Evolutionary conservation across 2,113 vertebrate species (phyloP).

Genomic region (Tympanuchus pallidicinctus): DNA sequence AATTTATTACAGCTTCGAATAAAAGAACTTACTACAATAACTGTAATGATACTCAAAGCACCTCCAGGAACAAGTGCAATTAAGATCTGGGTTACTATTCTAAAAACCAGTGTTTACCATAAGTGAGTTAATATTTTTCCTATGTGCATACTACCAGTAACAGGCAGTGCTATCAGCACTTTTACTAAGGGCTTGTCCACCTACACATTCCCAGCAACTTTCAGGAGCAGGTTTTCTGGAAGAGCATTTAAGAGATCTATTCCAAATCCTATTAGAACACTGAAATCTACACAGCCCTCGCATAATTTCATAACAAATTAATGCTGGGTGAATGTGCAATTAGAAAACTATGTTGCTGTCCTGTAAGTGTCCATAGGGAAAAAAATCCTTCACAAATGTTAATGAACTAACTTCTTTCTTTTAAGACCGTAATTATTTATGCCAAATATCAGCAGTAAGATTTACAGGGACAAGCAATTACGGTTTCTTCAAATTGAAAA

Average conservation of each 20-base stretch:
- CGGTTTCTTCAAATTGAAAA: neutral
- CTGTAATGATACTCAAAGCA: neutral
- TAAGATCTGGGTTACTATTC: neutral
- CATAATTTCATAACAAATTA: neutral
- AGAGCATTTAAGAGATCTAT: neutral
- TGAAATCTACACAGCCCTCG: neutral
- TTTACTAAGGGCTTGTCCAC: neutral
- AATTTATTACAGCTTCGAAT: neutral
- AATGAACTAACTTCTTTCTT: neutral
- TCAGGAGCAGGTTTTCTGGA: neutral
- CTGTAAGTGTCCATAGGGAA: accelerated
- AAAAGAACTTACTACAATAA: neutral
- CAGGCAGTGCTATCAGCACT: neutral
- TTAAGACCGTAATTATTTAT: neutral
- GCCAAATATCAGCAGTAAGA: neutral
- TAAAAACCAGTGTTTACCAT: neutral
- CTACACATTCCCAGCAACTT: neutral
- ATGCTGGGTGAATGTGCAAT: neutral
- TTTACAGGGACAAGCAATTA: neutral
- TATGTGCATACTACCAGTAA: accelerated
- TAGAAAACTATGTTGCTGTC: neutral
- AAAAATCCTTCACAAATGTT: neutral
- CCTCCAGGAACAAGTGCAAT: neutral
- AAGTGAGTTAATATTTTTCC: neutral
- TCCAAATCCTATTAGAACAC: neutral